These are phyloP conservation scores for Didymodactylos carnosus DNA, from an alignment of 2,888 invertebrate species.

Conservation along the genomic window DNA sequence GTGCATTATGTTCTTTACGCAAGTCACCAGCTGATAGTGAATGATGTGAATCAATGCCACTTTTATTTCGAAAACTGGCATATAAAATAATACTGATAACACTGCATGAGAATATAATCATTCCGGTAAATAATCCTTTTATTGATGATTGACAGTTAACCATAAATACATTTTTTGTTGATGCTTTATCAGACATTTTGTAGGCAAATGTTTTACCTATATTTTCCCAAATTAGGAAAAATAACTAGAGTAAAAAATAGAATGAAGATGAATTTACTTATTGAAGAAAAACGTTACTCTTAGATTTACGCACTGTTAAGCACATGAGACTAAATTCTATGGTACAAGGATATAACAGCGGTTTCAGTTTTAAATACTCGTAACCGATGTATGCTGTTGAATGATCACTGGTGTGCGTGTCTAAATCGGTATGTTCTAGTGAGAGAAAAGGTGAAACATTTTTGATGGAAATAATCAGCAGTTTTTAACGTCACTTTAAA, in stretches of 20 bases:
- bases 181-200: neutral
- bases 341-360: conserved; percentile 11
- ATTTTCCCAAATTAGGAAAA: neutral
- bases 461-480: too few species aligned
- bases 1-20: neutral
- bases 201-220: neutral
- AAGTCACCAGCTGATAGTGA: neutral
- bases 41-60: neutral
- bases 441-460: too few species aligned
- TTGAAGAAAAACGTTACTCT: neutral
- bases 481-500: too few species aligned
- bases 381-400: neutral
- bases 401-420: too few species aligned
- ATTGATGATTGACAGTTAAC: conserved; percentile 12
- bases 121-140: conserved; percentile 10
- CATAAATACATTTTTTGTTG: conserved; percentile 3
- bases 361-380: conserved; percentile 1
- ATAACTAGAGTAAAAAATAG: neutral
- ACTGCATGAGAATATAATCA: conserved; percentile 6
- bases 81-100: conserved; percentile 6
- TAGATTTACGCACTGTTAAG: neutral
- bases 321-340: conserved; percentile 12
- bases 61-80: conserved; percentile 3
- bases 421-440: too few species aligned
- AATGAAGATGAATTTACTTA: neutral